phyloP scores from a whole-genome alignment of 2,113 vertebrate species.

The Phocoena sinus region DNA sequence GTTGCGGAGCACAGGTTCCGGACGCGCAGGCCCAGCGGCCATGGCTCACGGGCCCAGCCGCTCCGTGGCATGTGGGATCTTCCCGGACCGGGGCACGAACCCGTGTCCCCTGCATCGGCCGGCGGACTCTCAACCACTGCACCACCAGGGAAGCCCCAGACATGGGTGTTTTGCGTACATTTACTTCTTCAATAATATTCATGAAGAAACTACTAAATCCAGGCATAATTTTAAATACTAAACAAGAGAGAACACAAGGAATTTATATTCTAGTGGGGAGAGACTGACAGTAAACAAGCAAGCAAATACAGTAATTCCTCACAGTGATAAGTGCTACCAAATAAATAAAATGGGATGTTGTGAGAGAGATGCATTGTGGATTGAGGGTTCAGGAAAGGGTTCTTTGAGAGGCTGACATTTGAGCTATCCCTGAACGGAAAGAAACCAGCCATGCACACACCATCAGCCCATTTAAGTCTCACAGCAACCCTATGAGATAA shows the following conservation, averaged over 20 bases:
- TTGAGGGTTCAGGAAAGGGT: neutral
- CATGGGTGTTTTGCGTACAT: too few species aligned
- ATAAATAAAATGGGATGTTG: neutral
- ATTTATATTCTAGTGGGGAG: neutral
- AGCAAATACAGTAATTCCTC: neutral
- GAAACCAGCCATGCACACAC: too few species aligned
- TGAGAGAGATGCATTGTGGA: fast-evolving
- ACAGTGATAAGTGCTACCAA: too few species aligned
- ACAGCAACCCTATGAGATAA: neutral
- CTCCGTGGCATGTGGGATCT: too few species aligned
- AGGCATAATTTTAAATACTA: neutral
- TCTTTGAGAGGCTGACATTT: neutral
- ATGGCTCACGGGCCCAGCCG: too few species aligned
- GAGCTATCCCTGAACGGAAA: neutral
- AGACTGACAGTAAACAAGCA: neutral
- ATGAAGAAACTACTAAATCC: neutral
- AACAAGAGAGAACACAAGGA: neutral
- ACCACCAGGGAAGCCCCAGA: too few species aligned
- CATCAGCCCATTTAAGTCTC: neutral
- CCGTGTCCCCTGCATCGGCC: too few species aligned
- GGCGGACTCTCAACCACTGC: too few species aligned
- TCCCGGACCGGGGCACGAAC: too few species aligned
- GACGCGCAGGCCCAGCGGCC: too few species aligned
- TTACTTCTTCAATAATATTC: neutral
- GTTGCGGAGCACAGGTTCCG: too few species aligned